A percentile compares a stretch with the other conserved stretches of the same genome.
Evolutionary conservation across 1,140 invertebrate species (phyloP).

Genomic region (Heliconius hewitsoni): DNA sequence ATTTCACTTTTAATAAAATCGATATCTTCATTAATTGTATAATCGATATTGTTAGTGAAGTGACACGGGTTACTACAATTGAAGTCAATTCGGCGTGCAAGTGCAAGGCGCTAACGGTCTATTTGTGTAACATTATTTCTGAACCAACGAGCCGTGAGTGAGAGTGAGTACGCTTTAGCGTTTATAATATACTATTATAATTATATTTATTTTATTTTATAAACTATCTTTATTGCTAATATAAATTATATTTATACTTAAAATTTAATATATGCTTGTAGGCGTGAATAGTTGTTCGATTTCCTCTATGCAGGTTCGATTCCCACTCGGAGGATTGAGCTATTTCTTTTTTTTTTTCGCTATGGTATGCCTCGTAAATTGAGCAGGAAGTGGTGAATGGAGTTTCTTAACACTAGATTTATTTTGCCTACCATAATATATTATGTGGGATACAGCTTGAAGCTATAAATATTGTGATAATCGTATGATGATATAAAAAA

Average conservation of each 20-base stretch:
- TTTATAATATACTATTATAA: neutral
- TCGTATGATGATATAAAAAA: no score
- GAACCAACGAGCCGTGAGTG: slow-evolving; percentile 38
- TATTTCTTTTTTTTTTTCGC: no score
- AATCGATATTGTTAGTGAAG: neutral
- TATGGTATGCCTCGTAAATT: no score
- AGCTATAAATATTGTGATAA: neutral
- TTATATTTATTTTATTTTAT: no score
- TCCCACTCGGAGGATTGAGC: no score
- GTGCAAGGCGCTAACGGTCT: slow-evolving; percentile 42
- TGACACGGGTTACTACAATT: slow-evolving; percentile 22
- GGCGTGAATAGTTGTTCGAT: no score
- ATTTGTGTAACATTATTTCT: slow-evolving; percentile 59
- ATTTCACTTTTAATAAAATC: neutral
- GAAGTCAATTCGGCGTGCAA: slow-evolving; percentile 28
- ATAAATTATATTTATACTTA: no score
- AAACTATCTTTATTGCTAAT: no score
- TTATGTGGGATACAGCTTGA: neutral
- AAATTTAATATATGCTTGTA: no score
- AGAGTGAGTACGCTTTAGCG: neutral
- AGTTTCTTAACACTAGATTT: neutral
- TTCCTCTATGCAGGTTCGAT: no score
- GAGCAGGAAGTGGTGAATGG: no score
- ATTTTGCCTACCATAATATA: neutral
- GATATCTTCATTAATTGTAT: neutral